phyloP scores from a whole-genome alignment of 2,113 vertebrate genomes.

The Xiphias gladius region DNA sequence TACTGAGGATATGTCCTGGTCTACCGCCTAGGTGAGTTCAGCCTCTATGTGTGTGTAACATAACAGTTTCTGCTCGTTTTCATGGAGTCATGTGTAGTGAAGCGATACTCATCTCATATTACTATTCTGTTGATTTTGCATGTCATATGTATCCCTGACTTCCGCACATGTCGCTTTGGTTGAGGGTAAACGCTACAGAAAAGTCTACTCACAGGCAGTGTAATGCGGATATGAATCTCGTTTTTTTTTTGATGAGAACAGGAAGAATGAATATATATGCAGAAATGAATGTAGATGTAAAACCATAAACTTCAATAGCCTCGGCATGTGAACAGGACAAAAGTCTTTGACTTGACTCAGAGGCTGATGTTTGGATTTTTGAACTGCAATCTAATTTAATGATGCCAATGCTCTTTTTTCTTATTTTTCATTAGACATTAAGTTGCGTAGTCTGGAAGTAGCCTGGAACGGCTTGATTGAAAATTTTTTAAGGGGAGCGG shows the following conservation, averaged over 20 bases:
- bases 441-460: background rate
- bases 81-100: background rate
- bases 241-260: background rate
- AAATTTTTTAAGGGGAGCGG: background rate
- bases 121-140: background rate
- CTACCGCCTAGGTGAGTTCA: conserved; percentile 90
- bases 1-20: conserved; percentile 94
- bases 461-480: background rate
- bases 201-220: too few relatives aligned
- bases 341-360: background rate
- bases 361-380: background rate
- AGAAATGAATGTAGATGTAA: conserved; percentile 30
- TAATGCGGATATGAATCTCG: conserved; percentile 5
- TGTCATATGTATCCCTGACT: too few relatives aligned
- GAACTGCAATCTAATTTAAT: background rate
- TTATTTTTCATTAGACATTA: background rate
- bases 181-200: background rate
- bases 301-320: background rate
- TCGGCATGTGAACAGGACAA: background rate
- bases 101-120: background rate
- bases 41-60: background rate
- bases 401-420: background rate
- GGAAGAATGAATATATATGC: conserved; percentile 45
- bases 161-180: background rate
- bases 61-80: background rate